These are phyloP conservation scores for Agonopterix alstromeriana DNA, from an alignment of 2,888 invertebrate genomes.

Conservation along the genomic window DNA sequence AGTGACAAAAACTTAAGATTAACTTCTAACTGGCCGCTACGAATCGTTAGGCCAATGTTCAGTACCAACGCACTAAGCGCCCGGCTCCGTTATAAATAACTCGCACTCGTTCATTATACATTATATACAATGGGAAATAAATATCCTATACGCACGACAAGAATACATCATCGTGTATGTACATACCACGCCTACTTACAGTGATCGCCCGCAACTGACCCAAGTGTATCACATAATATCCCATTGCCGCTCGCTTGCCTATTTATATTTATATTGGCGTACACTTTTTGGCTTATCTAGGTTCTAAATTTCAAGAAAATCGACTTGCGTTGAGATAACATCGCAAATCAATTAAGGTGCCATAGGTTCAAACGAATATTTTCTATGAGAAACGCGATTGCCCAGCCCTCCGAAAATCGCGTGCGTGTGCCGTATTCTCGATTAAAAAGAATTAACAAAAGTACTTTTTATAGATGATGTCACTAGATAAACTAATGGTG, in stretches of 20 bases:
- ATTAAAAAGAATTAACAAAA: too few species aligned
- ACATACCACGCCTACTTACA: constrained; percentile 39
- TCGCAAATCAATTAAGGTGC: too few species aligned
- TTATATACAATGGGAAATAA: constrained; percentile 74
- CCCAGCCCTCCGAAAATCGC: too few species aligned
- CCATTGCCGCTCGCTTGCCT: constrained; percentile 27
- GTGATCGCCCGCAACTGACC: constrained; percentile 13
- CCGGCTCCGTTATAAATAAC: constrained; percentile 25
- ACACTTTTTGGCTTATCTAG: constrained; percentile 67
- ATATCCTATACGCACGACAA: constrained; percentile 61
- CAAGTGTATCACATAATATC: constrained; percentile 53
- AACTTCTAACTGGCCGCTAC: too few species aligned
- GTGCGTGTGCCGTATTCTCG: too few species aligned
- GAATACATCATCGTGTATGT: constrained; percentile 61
- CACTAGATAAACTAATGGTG: too few species aligned
- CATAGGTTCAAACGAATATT: too few species aligned
- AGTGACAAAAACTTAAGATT: too few species aligned
- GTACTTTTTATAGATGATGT: too few species aligned
- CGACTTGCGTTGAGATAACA: background rate
- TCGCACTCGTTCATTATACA: constrained; percentile 44
- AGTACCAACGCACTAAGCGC: constrained; percentile 23
- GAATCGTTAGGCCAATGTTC: constrained; percentile 2
- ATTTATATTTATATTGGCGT: constrained; percentile 39
- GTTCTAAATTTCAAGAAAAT: constrained; percentile 22
- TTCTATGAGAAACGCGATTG: too few species aligned